Evolutionary conservation across 2,113 vertebrate species (phyloP), one percentile per base, ranked within the genome.

Genomic region (Triplophysa dalaica): DNA sequence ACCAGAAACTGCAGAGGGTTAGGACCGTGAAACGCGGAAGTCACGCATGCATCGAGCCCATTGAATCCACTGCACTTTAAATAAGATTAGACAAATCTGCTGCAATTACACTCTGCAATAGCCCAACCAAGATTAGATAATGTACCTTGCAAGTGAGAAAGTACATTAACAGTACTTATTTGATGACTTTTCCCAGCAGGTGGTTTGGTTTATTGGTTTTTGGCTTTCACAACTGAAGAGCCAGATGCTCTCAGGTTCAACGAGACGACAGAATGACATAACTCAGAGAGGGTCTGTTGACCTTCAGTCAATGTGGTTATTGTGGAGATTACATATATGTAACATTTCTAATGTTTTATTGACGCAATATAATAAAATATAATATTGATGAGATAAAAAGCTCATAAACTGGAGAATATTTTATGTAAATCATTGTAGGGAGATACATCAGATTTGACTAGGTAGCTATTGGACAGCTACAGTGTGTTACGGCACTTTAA

Each of bases 181-280:
- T 16, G 14, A 16, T 54, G 50, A 6, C 17, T 54, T 54, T 17
- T 17, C 4, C 14, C 14, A 8, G 43, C 14, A 4, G 22, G 21
- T 69, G 67, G 22, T 52, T 33, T 70, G 14, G 14, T 54, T 70
- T 54, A 50, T 24, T 54, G 48, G 8, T 29, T 70, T 70, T 52
- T 52, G 13, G 48, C 17, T 16, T 8, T 70, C 68, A 33, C 45
- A 54, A 54, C 22, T 68, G 50, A 56, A 19, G 13, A 68, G 16
- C 38, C 65, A 78, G 64, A 78, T 78, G 65, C 48, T 69, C 14
- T 78, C 38, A 43, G 52, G 65, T 60, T 69, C 38, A 19, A 43
- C 22, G 38, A 61, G 52, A 61, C 43, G 16, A 68, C 33, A 58
- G 65, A 68, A 38, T 38, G 33, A 38, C 33, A 29, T 38, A 38